A percentile compares a stretch with the other conserved stretches of the same genome.
Evolutionary conservation across 1,140 invertebrate genomes (phyloP).

Genomic region (Drosophila parabipectinata): DNA sequence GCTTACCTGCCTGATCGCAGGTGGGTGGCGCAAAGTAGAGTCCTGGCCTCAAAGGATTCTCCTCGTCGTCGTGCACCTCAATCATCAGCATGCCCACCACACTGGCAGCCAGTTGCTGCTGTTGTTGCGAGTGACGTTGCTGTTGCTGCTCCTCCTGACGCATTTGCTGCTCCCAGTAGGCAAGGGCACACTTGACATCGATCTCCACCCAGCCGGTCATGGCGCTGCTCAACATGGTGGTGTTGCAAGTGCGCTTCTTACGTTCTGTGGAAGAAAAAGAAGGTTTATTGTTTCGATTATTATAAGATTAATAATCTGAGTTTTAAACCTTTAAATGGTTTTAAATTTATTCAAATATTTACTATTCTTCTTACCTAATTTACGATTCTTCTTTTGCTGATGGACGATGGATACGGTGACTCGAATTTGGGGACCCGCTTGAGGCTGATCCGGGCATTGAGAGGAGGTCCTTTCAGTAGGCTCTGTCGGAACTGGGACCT

Average conservation of each 20-base stretch:
- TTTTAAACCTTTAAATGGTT: background rate
- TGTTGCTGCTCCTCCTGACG: slow-evolving; percentile 33
- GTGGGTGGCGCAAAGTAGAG: slow-evolving; percentile 77
- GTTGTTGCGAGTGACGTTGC: slow-evolving; percentile 28
- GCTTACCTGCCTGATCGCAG: slow-evolving; percentile 84
- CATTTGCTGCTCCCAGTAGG: slow-evolving; percentile 74
- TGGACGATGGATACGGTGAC: slow-evolving; percentile 78
- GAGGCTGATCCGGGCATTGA: slow-evolving; percentile 46
- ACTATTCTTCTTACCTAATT: slow-evolving; percentile 21
- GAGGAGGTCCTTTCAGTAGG: slow-evolving; percentile 23
- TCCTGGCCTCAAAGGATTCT: slow-evolving; percentile 74
- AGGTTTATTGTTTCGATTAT: background rate
- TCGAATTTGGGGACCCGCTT: slow-evolving; percentile 70
- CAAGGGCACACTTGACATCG: slow-evolving; percentile 76
- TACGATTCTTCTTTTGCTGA: slow-evolving; percentile 78
- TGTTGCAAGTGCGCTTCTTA: slow-evolving; percentile 83
- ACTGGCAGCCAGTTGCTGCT: slow-evolving; percentile 37
- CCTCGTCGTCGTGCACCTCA: slow-evolving; percentile 82
- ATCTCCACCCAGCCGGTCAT: slow-evolving; percentile 81
- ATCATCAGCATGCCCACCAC: slow-evolving; percentile 71
- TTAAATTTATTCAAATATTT: too few relatives aligned
- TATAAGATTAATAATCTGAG: too few relatives aligned
- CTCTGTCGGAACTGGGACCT: background rate
- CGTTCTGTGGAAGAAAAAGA: slow-evolving; percentile 43
- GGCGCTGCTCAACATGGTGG: slow-evolving; percentile 70